A percentile compares a stretch with the other conserved stretches of the same genome.
These are phyloP conservation scores for Enteromius viviparus DNA, from an alignment of 2,797 vertebrate genomes.

Conservation along the genomic window DNA sequence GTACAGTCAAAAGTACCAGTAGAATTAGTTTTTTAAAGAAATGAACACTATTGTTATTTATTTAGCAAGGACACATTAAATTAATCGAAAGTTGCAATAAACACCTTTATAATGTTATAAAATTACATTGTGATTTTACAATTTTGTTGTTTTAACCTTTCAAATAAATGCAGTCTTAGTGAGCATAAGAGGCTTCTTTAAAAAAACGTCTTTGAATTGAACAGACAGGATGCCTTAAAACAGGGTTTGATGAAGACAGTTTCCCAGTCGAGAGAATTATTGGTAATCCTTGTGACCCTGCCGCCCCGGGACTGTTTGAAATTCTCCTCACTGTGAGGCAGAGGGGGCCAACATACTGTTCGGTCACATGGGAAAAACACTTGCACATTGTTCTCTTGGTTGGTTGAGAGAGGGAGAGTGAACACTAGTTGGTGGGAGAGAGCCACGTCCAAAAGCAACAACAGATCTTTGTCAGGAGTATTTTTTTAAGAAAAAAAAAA, in stretches of 20 bases:
- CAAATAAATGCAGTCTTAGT: not conserved
- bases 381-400: constrained; percentile 58
- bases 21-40: no score
- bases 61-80: not conserved
- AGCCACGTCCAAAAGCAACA: constrained; percentile 53
- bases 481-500: not conserved
- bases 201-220: not conserved
- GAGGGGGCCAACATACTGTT: constrained; percentile 54
- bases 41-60: not conserved
- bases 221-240: constrained; percentile 4
- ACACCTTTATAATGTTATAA: not conserved
- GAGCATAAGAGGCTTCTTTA: not conserved
- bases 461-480: not conserved
- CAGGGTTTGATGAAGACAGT: not conserved
- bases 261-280: constrained; percentile 34
- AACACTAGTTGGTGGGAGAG: constrained; percentile 64
- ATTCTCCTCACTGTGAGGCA: constrained; percentile 58
- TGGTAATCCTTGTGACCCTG: constrained; percentile 45
- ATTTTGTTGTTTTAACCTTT: not conserved
- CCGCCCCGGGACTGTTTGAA: constrained; percentile 57
- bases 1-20: not conserved
- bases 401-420: constrained; percentile 34
- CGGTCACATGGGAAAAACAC: constrained; percentile 51
- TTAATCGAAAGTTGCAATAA: not conserved
- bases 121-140: not conserved